These are phyloP conservation scores for Carollia perspicillata DNA, from an alignment of 2,113 vertebrate species.

Conservation along the genomic window DNA sequence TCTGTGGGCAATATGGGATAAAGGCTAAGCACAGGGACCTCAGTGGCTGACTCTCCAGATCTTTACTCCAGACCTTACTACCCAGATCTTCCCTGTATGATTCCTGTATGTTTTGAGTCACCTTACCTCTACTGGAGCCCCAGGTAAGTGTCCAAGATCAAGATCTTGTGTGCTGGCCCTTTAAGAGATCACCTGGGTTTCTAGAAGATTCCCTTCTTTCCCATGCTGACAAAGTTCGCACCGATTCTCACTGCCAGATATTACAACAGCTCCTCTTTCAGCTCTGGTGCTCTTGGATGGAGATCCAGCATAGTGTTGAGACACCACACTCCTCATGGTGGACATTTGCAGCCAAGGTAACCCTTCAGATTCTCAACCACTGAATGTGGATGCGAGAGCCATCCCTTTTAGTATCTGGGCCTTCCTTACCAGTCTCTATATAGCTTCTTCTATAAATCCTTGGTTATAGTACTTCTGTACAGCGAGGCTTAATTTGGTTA, in stretches of 20 bases:
- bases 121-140: neutral
- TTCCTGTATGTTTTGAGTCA: neutral
- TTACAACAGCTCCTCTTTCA: neutral
- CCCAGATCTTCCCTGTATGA: no score
- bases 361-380: neutral
- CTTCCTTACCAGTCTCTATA: neutral
- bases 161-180: neutral
- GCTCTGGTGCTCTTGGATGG: neutral
- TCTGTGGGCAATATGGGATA: no score
- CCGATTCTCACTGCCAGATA: no score
- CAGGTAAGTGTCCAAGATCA: neutral
- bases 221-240: no score
- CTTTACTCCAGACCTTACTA: no score
- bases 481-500: neutral
- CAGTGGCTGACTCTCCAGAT: no score
- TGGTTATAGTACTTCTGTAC: neutral
- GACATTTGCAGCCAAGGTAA: neutral
- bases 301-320: neutral
- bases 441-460: neutral
- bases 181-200: neutral
- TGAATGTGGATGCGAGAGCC: neutral
- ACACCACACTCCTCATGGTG: neutral
- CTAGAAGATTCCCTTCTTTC: neutral
- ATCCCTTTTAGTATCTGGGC: neutral
- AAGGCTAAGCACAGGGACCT: no score